Percentiles rank a stretch among this genome's conserved stretches.
Evolutionary conservation across 2,113 vertebrate genomes (phyloP).

Genomic region (Toxotes jaculatrix): DNA sequence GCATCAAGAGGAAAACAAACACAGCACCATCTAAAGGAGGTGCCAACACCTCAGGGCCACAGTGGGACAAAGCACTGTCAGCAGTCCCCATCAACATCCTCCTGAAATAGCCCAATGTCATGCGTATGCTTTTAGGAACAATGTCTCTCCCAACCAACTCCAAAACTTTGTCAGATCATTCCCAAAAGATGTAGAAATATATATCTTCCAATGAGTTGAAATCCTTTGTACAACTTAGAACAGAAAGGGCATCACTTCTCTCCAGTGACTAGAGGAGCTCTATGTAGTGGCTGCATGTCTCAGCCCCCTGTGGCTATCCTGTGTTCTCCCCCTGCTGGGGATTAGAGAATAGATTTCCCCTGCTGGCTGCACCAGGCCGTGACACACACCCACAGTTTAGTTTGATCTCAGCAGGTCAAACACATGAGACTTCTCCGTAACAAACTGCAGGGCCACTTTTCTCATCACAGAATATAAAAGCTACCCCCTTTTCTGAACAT

Average conservation of each 20-base stretch:
- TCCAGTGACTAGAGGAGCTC: neutral
- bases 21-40: slow-evolving; percentile 26
- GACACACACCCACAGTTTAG: slow-evolving; percentile 40
- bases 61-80: slow-evolving; percentile 70
- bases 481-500: slow-evolving; percentile 11
- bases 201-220: neutral
- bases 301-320: slow-evolving; percentile 47
- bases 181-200: slow-evolving; percentile 1
- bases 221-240: neutral
- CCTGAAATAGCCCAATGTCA: slow-evolving; percentile 63
- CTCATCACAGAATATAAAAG: slow-evolving; percentile 7
- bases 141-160: neutral
- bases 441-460: slow-evolving; percentile 17
- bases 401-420: slow-evolving; percentile 59
- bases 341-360: slow-evolving; percentile 40
- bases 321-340: slow-evolving; percentile 40
- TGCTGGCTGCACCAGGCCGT: slow-evolving; percentile 16
- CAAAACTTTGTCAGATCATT: slow-evolving; percentile 5
- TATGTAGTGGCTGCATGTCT: slow-evolving; percentile 28
- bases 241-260: neutral
- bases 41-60: slow-evolving; percentile 67
- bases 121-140: slow-evolving; percentile 15
- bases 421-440: neutral
- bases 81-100: slow-evolving; percentile 52
- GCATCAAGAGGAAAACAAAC: slow-evolving; percentile 59